Conservation (phyloP, 1,140 invertebrate genomes). For the Drosophila baimaii region DNA sequence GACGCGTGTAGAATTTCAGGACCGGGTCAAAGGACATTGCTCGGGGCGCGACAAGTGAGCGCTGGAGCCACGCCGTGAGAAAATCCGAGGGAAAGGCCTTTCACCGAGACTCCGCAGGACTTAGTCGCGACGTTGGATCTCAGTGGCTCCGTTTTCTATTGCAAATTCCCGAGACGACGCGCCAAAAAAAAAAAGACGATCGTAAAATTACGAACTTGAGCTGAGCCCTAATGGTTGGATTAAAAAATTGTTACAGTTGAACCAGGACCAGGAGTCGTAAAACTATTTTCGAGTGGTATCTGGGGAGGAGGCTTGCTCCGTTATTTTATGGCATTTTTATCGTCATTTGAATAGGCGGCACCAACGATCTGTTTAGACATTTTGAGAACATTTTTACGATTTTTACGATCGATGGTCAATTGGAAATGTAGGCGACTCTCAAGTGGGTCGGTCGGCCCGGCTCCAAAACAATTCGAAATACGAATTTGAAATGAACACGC, state of each 20-base stretch:
- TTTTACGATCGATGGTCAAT: constrained; percentile 63
- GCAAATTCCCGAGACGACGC: constrained; percentile 69
- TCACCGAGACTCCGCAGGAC: constrained; percentile 27
- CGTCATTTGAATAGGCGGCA: constrained; percentile 76
- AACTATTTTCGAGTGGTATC: constrained; percentile 40
- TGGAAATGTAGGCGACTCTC: constrained; percentile 49
- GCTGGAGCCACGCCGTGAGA: constrained; percentile 61
- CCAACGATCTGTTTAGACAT: constrained; percentile 80
- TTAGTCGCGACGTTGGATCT: constrained; percentile 19
- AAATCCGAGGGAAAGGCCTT: constrained; percentile 49
- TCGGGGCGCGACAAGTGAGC: constrained; percentile 30
- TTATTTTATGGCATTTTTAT: constrained; percentile 74
- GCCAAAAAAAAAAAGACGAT: constrained; percentile 55
- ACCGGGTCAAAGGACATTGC: constrained; percentile 36
- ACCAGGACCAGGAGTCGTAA: constrained; percentile 64
- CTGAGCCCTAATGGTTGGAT: constrained; percentile 58
- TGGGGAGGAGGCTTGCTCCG: constrained; percentile 51
- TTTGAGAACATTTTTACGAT: constrained; percentile 73
- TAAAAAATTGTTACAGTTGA: constrained; percentile 73
- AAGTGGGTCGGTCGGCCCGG: constrained; percentile 52
- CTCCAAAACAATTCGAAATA: constrained; percentile 34
- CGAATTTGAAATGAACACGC: constrained; percentile 21
- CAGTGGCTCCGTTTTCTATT: constrained; percentile 10
- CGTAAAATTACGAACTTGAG: constrained; percentile 64
- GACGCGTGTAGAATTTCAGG: constrained; percentile 74